A percentile compares a stretch with the other conserved stretches of the same genome.
Conservation (phyloP, 2,113 vertebrate genomes). For the Passer montanus region DNA sequence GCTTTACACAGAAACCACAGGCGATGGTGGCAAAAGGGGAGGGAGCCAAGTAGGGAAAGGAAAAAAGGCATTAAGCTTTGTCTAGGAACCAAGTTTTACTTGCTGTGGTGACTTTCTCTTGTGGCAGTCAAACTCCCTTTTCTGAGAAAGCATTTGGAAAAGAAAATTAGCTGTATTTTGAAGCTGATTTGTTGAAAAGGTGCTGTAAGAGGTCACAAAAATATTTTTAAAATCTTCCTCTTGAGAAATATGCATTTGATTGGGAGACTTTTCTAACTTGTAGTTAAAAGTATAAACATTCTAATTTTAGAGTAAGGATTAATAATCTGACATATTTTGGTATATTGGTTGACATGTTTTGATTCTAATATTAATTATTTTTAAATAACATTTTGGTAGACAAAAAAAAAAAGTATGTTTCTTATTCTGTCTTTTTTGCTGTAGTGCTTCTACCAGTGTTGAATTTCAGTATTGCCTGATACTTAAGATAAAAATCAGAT, state of each 20-base stretch:
- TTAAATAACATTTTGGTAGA: background rate
- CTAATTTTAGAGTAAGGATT: background rate
- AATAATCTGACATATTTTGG: background rate
- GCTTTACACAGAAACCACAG: constrained; percentile 65
- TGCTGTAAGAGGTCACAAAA: background rate
- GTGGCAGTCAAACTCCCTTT: background rate
- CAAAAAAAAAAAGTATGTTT: background rate
- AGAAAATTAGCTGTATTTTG: background rate
- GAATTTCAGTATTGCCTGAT: background rate
- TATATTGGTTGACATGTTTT: background rate
- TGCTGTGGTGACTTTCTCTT: background rate
- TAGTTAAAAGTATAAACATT: background rate
- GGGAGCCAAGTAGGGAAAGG: background rate
- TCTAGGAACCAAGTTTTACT: background rate
- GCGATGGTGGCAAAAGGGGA: background rate
- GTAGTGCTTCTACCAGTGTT: background rate
- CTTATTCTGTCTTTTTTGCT: background rate
- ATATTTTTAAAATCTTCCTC: background rate
- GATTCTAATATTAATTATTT: background rate
- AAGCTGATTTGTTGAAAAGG: background rate
- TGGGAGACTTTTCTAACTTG: background rate
- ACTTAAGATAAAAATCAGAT: background rate
- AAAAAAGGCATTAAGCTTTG: background rate
- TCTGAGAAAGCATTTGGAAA: background rate
- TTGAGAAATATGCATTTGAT: background rate